phyloP scores from a whole-genome alignment of 1,140 invertebrate species.

The Drosophila persimilis region DNA sequence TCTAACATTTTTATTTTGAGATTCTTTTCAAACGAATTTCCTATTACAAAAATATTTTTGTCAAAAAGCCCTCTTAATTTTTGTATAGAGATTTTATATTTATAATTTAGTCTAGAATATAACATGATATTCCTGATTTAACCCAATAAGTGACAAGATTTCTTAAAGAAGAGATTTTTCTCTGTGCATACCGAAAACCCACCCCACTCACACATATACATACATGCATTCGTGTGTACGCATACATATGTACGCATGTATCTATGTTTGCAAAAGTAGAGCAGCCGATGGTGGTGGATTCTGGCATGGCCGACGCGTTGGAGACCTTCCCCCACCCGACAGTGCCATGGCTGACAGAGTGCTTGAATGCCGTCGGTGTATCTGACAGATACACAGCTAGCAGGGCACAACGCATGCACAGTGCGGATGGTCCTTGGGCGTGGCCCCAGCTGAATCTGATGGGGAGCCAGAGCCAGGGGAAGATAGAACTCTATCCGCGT shows the following conservation, averaged over 20 bases:
- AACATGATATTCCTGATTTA: no score
- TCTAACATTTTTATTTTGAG: no score
- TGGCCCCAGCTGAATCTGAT: conserved; percentile 44
- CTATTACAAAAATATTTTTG: no score
- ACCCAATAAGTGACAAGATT: no score
- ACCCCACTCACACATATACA: conserved; percentile 29
- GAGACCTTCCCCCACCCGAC: conserved; percentile 6
- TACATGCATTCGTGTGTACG: conserved; percentile 2
- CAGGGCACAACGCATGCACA: conserved; percentile 61
- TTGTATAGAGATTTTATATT: no score
- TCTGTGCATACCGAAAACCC: conserved; percentile 38
- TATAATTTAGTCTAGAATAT: no score
- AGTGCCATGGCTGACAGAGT: conserved; percentile 54
- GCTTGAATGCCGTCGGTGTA: conserved; percentile 59
- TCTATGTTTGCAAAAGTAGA: conserved; percentile 41
- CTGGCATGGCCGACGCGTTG: conserved; percentile 20
- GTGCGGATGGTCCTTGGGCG: conserved; percentile 52
- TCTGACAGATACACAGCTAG: conserved; percentile 60
- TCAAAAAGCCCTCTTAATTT: no score
- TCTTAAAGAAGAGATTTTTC: not conserved
- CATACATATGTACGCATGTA: not conserved
- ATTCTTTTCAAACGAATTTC: no score
- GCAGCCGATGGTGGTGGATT: conserved; percentile 52
- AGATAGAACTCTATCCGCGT: conserved; percentile 5
- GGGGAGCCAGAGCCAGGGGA: not conserved